A percentile compares a stretch with the other conserved stretches of the same genome.
Conservation (phyloP, 2,797 vertebrate genomes). For the Falco berigora region DNA sequence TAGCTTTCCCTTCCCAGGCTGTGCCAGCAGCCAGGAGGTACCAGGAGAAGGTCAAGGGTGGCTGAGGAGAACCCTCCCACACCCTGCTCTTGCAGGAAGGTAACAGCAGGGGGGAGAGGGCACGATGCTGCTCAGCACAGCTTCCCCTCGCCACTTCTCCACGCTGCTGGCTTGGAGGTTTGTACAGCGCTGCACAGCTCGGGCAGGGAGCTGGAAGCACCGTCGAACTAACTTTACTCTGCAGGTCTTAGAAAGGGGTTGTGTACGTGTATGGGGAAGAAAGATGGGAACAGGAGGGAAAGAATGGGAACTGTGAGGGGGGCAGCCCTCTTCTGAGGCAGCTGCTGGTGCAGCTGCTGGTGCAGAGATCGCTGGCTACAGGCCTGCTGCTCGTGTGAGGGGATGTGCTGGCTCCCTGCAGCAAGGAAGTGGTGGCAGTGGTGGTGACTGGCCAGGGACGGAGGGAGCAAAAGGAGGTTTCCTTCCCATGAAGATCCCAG, state of each 20-base stretch:
- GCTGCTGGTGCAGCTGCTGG: background rate
- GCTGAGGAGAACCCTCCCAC: background rate
- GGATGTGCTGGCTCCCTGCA: no score
- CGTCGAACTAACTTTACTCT: background rate
- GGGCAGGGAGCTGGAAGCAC: background rate
- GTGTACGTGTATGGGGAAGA: background rate
- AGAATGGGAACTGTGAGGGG: background rate
- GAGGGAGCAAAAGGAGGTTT: background rate
- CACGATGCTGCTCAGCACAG: background rate
- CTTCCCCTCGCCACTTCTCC: background rate
- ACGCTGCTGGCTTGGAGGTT: background rate
- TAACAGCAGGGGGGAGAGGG: fast-evolving
- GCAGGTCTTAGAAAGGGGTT: background rate
- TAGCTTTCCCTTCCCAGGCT: background rate
- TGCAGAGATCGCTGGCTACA: background rate
- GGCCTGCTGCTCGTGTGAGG: background rate
- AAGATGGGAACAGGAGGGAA: background rate
- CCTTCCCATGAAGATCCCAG: background rate
- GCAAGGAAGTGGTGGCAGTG: background rate
- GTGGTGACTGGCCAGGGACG: background rate
- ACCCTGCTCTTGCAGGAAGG: background rate
- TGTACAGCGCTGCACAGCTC: background rate
- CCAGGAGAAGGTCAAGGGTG: background rate
- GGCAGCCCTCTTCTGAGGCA: background rate
- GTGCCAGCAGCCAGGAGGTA: background rate